Evolutionary conservation across 2,113 vertebrate species (phyloP), one percentile per base, ranked within the genome.

Genomic region (Labrus mixtus): DNA sequence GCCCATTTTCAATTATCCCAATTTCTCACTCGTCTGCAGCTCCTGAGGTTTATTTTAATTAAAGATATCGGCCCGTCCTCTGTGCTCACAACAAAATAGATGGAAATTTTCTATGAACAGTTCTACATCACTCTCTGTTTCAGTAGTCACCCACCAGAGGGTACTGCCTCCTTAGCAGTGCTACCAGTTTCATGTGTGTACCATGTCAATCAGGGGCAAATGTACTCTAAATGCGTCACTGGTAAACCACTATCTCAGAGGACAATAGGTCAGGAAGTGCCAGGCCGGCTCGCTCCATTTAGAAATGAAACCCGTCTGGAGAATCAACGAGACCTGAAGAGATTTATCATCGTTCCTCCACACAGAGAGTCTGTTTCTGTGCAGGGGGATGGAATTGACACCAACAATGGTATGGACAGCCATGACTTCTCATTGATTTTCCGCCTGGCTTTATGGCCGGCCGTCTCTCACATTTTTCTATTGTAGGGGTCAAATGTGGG

Each of bases 1-100:
- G 20, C 56, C 68, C 86, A 83, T 87, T 93, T 93, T 93, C 92
- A 91, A 94, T 95, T 93, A 93, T 87, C 83, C 87, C 89, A 86
- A 93, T 93, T 93, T 91, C 84, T 89, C 86, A 89, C 79, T 88
- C 77, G 71, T 73, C 29, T 23, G 53, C 60, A 69, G 75, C 89
- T 91, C 91, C 84, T 69, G 85, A 82, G 88, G 76, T 90, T 92
- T 86, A 79, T 78, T 80, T 86, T 91, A 93, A 94, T 93, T 89
- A 90, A 87, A 83, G 79, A 92, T 87, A 90, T 83, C 60, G 43
- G 69, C 76, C 56, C 51, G 77, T 91, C 73, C 46, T 75, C 76
- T 68, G 57, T n/a, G 75, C 73, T n/a, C 75, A 84, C 72, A 86
- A 90, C 81, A 89, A 82, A 88, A 85, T 63, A 71, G 71, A 89